Base-by-base conservation (phyloP, 2,113 vertebrate genomes). In the Epinephelus fuscoguttatus region DNA sequence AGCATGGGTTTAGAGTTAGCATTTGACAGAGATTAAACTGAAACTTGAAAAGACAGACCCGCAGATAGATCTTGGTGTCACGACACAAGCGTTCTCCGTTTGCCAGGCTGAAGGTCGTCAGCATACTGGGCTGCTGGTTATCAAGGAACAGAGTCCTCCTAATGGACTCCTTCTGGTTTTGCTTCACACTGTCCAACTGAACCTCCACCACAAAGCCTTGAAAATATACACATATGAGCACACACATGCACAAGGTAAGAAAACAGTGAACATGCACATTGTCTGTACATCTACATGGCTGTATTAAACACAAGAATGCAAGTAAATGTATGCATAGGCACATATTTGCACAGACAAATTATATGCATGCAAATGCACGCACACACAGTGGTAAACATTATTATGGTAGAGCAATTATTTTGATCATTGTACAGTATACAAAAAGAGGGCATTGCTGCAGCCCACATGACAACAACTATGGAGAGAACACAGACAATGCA, bases 201-300 rank as follows among this genome's bases (percentile, higher is more conserved):
- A 98, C 93, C 79, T 98, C 96, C n/a, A 97, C 96, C 0, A 93
- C 90, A 78, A 98, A 97, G 40, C 88, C 97, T 98, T 80, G 1
- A 73, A 68, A 37, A 74, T 13, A 75, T 27, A 78, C 56, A 57
- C 59, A 62, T 17, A 75, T 13, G 57, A 4, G 74, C 37, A 53
- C 14, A 53, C 57, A 64, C 12, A 63, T 47, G 13, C 21, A 47
- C 42, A 37, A 3, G 6, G 18, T 8, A 25, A 64, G 55, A 70
- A 60, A 66, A 62, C 18, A 6, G n/a, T 61, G 2, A 68, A 42
- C 13, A n/a, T 21, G 19, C 7, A 40, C 47, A 59, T 45, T 30
- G 21, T 76, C 4, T 68, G 21, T 21, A 30, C 42, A 37, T 76
- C 33, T 53, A 2, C 1, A n/a, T 50, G 53, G 11, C n/a, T 56